A percentile compares a stretch with the other conserved stretches of the same genome.
phyloP scores from a whole-genome alignment of 2,113 vertebrate species.

The Eulemur rufifrons region DNA sequence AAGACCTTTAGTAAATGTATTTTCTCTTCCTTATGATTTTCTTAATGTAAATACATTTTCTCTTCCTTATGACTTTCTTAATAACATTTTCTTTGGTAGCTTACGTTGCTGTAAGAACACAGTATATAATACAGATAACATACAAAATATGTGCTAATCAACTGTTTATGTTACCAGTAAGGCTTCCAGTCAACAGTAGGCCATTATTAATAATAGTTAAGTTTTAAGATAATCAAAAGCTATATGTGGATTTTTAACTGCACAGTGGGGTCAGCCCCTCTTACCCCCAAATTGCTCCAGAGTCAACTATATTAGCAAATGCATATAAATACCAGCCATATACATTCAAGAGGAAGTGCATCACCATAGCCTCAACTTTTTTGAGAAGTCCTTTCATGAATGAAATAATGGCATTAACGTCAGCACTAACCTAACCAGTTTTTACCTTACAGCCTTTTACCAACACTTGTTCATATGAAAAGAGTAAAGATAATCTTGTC shows the following conservation, averaged over 20 bases:
- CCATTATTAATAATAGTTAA: not conserved
- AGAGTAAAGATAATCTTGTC: conserved; percentile 12
- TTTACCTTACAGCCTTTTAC: conserved; percentile 30
- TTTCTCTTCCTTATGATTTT: not conserved
- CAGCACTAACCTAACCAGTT: not conserved
- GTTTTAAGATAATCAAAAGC: not conserved
- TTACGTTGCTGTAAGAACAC: not conserved
- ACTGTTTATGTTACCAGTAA: not conserved
- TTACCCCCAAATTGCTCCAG: not conserved
- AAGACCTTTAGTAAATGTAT: not conserved
- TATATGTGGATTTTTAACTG: not conserved
- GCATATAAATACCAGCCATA: conserved; percentile 15
- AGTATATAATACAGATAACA: not conserved
- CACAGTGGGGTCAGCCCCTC: not conserved
- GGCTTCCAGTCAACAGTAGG: not conserved
- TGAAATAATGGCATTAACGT: conserved; percentile 24
- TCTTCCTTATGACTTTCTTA: not conserved
- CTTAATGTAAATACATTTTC: not conserved
- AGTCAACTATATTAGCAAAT: not conserved
- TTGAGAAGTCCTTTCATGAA: not conserved
- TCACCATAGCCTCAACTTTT: not conserved
- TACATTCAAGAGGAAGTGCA: conserved; percentile 41
- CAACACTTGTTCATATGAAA: conserved; percentile 24
- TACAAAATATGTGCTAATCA: not conserved
- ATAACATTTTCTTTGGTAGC: not conserved